These are phyloP conservation scores for Crematogaster levior DNA, from an alignment of 2,888 invertebrate genomes.

Conservation along the genomic window DNA sequence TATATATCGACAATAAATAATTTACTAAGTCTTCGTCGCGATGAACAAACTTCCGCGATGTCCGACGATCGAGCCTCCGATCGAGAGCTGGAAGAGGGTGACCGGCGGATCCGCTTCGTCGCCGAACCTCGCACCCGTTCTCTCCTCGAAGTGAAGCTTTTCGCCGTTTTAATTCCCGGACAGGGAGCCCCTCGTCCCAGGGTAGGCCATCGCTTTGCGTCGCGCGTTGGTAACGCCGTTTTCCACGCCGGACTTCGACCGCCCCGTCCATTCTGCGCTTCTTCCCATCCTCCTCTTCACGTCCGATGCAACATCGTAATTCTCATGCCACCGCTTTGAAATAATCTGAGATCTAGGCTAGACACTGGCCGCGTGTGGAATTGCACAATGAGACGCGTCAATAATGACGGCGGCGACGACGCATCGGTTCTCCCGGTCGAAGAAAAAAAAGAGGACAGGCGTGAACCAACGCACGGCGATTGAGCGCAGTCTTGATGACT, in stretches of 20 bases:
- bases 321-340: conserved; percentile 70
- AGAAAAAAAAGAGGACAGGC: conserved; percentile 16
- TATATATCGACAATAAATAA: conserved; percentile 82
- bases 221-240: conserved; percentile 60
- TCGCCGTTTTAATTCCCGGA: conserved; percentile 33
- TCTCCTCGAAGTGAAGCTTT: conserved; percentile 47
- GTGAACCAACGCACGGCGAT: conserved; percentile 59
- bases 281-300: not conserved
- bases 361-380: conserved; percentile 72
- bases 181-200: conserved; percentile 2
- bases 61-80: conserved; percentile 63
- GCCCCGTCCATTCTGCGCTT: conserved; percentile 8
- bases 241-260: conserved; percentile 35
- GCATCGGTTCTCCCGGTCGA: conserved; percentile 6
- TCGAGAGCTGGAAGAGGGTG: conserved; percentile 54
- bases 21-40: conserved; percentile 83
- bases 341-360: conserved; percentile 77
- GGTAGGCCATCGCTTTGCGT: conserved; percentile 56
- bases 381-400: conserved; percentile 51
- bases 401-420: conserved; percentile 53
- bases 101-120: conserved; percentile 45
- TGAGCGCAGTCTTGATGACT: conserved; percentile 39
- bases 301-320: conserved; percentile 30
- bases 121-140: conserved; percentile 38
- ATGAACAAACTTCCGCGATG: conserved; percentile 79